A percentile compares a stretch with the other conserved stretches of the same genome.
Conservation (phyloP, 2,888 invertebrate species). For the Eledona agricola region DNA sequence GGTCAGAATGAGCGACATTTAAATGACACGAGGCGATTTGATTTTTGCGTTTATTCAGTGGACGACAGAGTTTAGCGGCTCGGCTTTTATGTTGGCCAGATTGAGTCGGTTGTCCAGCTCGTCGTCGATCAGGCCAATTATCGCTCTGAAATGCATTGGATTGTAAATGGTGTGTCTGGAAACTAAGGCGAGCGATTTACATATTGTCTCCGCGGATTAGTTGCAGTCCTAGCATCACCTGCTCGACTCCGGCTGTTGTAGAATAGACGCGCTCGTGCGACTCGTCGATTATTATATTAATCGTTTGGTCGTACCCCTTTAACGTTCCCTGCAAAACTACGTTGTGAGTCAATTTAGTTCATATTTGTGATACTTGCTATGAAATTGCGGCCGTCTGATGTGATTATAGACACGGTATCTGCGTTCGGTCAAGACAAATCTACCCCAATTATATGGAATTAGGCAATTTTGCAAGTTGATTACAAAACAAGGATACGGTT, state of each 20-base stretch:
- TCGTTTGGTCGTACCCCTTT: slow-evolving; percentile 99
- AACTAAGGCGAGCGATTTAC: slow-evolving; percentile 64
- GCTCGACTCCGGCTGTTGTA: slow-evolving; percentile 88
- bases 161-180: neutral
- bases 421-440: too few species aligned
- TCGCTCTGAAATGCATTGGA: slow-evolving; percentile 66
- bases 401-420: slow-evolving; percentile 94
- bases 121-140: slow-evolving; percentile 86
- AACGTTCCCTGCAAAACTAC: slow-evolving; percentile 79
- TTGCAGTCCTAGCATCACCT: slow-evolving; percentile 95
- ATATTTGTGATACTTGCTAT: slow-evolving; percentile 72
- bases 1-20: slow-evolving; percentile 2
- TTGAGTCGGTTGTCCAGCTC: slow-evolving; percentile 83
- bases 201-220: slow-evolving; percentile 99
- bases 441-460: slow-evolving; percentile 32
- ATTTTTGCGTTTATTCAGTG: slow-evolving; percentile 69
- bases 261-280: slow-evolving; percentile 99
- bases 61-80: slow-evolving; percentile 82
- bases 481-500: slow-evolving; percentile 74
- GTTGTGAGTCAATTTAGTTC: neutral
- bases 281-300: slow-evolving; percentile 97
- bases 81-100: slow-evolving; percentile 81
- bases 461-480: slow-evolving; percentile 37
- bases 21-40: slow-evolving; percentile 15
- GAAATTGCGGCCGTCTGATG: slow-evolving; percentile 95